Conservation (phyloP, 2,888 invertebrate species). For the Microdon myrmicae region DNA sequence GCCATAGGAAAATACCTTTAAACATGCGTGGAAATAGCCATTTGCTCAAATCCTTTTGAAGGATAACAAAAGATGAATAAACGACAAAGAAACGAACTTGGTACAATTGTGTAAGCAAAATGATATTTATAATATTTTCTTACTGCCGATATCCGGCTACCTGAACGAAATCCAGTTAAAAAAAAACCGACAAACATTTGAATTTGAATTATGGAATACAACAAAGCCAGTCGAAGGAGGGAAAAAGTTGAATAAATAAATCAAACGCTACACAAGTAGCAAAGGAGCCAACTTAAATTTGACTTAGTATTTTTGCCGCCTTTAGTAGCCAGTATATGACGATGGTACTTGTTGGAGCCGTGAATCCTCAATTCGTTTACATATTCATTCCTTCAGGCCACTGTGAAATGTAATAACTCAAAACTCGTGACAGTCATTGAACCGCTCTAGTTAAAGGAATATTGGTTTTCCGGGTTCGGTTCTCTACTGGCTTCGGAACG, state of each 20-base stretch:
- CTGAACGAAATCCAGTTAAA: conserved; percentile 7
- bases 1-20: conserved; percentile 22
- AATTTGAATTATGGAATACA: conserved; percentile 26
- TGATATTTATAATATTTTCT: conserved; percentile 17
- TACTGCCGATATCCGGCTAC: conserved; percentile 14
- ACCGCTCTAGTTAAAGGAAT: no score
- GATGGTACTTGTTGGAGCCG: background rate
- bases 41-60: conserved; percentile 26
- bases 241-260: conserved; percentile 10
- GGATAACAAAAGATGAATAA: background rate
- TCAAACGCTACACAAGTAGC: conserved; percentile 22
- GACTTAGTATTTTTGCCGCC: conserved; percentile 4
- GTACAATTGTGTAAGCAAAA: no score
- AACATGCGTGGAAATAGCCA: conserved; percentile 34
- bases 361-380: conserved; percentile 39
- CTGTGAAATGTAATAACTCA: conserved; percentile 48
- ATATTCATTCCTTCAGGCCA: conserved; percentile 44
- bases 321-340: background rate
- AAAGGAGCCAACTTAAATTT: conserved; percentile 12
- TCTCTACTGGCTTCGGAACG: no score
- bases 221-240: conserved; percentile 6
- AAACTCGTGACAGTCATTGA: conserved; percentile 41
- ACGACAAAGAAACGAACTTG: background rate
- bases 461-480: no score
- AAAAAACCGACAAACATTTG: conserved; percentile 15